phyloP scores from a whole-genome alignment of 2,888 invertebrate species.

The Imbricaverruca yamaguchii region DNA sequence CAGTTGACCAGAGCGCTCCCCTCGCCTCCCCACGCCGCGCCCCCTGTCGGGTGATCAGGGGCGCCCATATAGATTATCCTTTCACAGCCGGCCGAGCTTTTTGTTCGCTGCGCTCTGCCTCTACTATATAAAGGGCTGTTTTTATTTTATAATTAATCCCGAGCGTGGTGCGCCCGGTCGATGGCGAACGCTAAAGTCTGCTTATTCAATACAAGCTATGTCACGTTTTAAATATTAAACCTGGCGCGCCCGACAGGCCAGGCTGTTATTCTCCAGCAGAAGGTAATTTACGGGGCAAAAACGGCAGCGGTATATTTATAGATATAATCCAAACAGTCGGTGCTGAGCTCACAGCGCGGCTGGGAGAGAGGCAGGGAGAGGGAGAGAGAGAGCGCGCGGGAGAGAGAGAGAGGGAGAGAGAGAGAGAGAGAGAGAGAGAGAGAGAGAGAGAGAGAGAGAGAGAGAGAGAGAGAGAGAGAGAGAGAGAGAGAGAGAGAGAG shows the following conservation, averaged over 20 bases:
- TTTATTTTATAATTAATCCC: neutral
- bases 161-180: neutral
- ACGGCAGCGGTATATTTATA: slow-evolving; percentile 1
- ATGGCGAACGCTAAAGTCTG: neutral
- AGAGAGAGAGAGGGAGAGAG: neutral
- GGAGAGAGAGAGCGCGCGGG: neutral
- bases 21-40: no score
- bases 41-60: no score
- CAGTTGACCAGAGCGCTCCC: no score
- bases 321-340: slow-evolving; percentile 10
- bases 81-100: slow-evolving; percentile 31
- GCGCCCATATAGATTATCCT: neutral
- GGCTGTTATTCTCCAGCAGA: neutral
- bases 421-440: neutral
- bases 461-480: no score
- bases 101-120: neutral
- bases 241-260: neutral
- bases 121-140: neutral
- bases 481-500: no score
- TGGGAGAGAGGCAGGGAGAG: neutral
- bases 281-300: slow-evolving; percentile 18
- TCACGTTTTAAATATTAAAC: slow-evolving; percentile 18
- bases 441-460: neutral
- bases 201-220: neutral
- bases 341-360: neutral